These are phyloP conservation scores for Sarcophaga subvicina DNA, from an alignment of 2,888 invertebrate genomes.

Conservation along the genomic window DNA sequence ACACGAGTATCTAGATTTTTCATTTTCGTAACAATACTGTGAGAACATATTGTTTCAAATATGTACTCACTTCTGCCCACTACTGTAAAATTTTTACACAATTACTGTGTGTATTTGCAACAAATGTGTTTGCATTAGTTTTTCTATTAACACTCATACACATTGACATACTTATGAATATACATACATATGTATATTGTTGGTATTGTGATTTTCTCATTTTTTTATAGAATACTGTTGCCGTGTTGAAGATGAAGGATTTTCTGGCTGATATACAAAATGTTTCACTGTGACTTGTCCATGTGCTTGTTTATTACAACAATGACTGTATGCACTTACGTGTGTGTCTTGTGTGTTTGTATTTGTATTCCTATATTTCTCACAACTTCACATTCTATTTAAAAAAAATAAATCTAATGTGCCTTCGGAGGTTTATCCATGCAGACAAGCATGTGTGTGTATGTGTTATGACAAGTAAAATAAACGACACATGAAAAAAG, in stretches of 20 bases:
- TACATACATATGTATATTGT: too few species aligned
- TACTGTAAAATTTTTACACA: neutral
- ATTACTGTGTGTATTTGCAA: neutral
- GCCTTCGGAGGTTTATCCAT: conserved; percentile 23
- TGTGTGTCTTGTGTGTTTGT: neutral
- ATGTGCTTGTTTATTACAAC: neutral
- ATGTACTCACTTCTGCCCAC: neutral
- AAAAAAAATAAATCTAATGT: conserved; percentile 43
- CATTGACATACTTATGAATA: neutral
- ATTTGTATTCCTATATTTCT: neutral
- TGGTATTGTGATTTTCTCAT: too few species aligned
- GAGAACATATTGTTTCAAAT: too few species aligned
- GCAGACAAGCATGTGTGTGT: too few species aligned
- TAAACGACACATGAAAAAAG: neutral
- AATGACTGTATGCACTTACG: neutral
- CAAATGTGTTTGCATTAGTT: conserved; percentile 18
- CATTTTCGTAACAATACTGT: too few species aligned
- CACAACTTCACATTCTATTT: conserved; percentile 41
- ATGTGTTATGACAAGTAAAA: conserved; percentile 38
- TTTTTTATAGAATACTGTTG: too few species aligned
- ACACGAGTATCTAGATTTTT: too few species aligned
- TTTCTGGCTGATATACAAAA: too few species aligned
- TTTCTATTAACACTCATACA: conserved; percentile 1
- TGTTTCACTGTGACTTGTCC: neutral
- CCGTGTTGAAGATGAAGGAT: too few species aligned